A percentile compares a stretch with the other conserved stretches of the same genome.
Conservation (phyloP, 1,140 invertebrate genomes). For the Bombus fervidus region DNA sequence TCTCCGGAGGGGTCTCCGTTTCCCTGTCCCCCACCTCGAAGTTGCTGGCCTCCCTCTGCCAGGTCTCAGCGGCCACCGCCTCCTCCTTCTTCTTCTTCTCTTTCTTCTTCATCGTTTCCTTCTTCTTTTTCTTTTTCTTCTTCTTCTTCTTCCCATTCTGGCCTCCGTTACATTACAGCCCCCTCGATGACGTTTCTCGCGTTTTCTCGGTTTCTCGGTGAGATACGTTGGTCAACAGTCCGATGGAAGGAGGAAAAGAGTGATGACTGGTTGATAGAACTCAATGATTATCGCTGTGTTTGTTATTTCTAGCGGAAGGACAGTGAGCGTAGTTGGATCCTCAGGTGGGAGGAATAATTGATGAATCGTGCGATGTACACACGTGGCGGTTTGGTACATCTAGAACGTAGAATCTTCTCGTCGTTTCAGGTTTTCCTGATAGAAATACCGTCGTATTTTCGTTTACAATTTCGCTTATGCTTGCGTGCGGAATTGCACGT, state of each 20-base stretch:
- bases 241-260: not conserved
- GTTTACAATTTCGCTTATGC: not conserved
- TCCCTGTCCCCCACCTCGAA: constrained; percentile 18
- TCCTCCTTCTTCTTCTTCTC: not conserved
- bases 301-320: not conserved
- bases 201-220: not conserved
- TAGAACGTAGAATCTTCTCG: not conserved
- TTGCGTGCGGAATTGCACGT: not conserved
- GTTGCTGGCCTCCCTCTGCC: constrained; percentile 7
- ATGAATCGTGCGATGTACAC: not conserved
- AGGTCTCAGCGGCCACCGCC: not conserved
- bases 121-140: not conserved
- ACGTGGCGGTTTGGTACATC: not conserved
- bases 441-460: not conserved
- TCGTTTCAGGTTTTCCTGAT: not conserved
- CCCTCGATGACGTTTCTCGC: not conserved
- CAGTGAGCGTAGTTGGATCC: not conserved
- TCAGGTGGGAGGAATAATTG: not conserved
- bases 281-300: not conserved
- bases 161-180: not conserved
- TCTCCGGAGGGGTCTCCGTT: constrained; percentile 58
- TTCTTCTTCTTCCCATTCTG: not conserved
- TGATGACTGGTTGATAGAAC: constrained; percentile 5
- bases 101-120: not conserved
- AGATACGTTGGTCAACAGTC: not conserved